These are phyloP conservation scores for Acromyrmex heyeri DNA, from an alignment of 1,140 invertebrate species.

Conservation along the genomic window DNA sequence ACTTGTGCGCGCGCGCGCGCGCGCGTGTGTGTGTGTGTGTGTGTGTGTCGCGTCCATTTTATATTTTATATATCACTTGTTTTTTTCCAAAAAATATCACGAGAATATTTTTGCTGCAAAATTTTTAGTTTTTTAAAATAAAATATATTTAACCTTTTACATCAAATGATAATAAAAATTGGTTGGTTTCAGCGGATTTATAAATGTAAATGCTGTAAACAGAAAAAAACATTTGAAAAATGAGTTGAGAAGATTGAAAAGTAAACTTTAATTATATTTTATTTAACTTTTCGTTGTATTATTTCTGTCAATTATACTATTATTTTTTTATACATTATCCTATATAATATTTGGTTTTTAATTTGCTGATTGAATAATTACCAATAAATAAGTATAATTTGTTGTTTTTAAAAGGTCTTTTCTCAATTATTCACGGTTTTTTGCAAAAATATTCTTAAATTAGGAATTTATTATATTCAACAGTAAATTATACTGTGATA, in stretches of 20 bases:
- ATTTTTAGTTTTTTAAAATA: neutral
- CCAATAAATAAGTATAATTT: slow-evolving; percentile 4
- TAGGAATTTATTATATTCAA: neutral
- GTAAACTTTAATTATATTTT: no score
- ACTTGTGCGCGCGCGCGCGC: no score
- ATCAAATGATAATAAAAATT: neutral
- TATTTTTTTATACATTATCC: neutral
- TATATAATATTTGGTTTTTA: neutral
- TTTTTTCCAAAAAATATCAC: no score
- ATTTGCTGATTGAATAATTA: neutral
- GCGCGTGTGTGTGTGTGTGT: no score
- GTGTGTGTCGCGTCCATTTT: no score
- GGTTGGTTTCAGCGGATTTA: neutral
- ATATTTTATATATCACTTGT: no score
- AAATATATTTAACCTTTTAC: neutral
- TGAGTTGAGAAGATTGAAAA: neutral
- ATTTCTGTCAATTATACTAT: no score
- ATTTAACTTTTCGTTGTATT: no score
- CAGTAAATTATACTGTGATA: slow-evolving; percentile 18
- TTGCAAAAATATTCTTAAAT: neutral
- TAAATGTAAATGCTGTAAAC: neutral
- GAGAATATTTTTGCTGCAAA: neutral
- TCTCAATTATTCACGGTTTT: neutral
- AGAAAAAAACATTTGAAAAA: neutral
- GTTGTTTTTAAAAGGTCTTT: neutral